Evolutionary conservation across 2,888 invertebrate species (phyloP), one percentile per base, ranked within the genome.

Genomic region (Fissipunctia ypsillon): DNA sequence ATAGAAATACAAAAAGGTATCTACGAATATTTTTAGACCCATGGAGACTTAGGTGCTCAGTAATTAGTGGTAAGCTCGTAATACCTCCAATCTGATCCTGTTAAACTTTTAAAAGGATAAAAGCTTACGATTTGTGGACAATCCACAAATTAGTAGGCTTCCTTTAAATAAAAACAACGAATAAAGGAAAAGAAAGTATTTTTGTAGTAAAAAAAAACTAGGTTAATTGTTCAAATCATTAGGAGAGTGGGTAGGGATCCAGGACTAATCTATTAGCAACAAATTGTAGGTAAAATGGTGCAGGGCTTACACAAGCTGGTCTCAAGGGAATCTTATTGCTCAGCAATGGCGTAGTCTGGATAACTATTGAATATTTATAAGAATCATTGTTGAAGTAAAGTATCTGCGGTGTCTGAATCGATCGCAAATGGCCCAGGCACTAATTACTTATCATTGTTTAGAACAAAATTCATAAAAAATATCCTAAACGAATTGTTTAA

Each of bases 191-290:
- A 2, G 2, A 52, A 45, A 41, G 45, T 48, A 50, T 28, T 73
- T 65, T 59, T 35, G 45, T 14, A 19, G 56, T 7, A 45, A 65
- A 57, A 16, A n/a, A 22, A 35, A 80, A 78, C 14, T 68, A 43
- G 83, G 83, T 80, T 80, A 83, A 83, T 83, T 66, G 65, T 69
- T 73, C 48, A 19, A 65, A 83, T 69, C 79, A 83, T 80, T 80
- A 83, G 54, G 28, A 50, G 43, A 76, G 66, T 59, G 64, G 54
- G 45, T 9, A 38, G 43, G 45, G 56, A 65, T 38, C 41, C 50
- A 28, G 35, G 65, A 57, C 43, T 54, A 83, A 80, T 83, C 56
- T 76, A 69, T 78, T 57, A 68, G 67, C 50, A 56, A 72, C 64
- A 35, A 57, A 82, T 64, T 68, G 65, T 66, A 28, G 35, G 52